Evolutionary conservation across 2,888 invertebrate species (phyloP).

Genomic region (Buathra laborator): DNA sequence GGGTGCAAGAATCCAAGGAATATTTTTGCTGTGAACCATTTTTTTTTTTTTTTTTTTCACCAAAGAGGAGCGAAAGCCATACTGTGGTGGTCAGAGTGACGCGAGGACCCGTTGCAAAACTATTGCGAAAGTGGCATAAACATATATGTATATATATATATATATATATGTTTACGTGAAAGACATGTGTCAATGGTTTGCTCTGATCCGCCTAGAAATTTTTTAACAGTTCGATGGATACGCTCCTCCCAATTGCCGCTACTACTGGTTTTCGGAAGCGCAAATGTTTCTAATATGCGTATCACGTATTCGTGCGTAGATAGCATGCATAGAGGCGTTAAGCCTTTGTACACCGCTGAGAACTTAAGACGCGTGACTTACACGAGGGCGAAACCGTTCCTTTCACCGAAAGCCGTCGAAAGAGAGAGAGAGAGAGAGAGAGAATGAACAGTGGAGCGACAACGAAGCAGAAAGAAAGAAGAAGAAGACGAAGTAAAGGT

Average conservation of each 20-base stretch:
- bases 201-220: conserved; percentile 36
- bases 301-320: conserved; percentile 56
- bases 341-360: conserved; percentile 51
- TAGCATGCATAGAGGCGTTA: not conserved
- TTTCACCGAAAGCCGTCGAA: conserved; percentile 64
- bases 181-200: conserved; percentile 22
- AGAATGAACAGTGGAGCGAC: not conserved
- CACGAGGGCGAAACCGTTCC: conserved; percentile 26
- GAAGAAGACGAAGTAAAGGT: conserved; percentile 54
- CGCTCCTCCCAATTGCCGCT: conserved; percentile 4
- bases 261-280: conserved; percentile 39
- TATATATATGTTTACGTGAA: not conserved
- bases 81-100: not conserved
- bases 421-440: conserved; percentile 11
- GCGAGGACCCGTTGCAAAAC: conserved; percentile 31
- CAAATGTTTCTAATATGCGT: conserved; percentile 58
- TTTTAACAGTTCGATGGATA: conserved; percentile 53
- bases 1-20: not conserved
- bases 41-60: conserved; percentile 1
- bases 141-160: not conserved
- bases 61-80: conserved; percentile 11
- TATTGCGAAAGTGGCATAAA: conserved; percentile 22
- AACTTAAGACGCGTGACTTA: conserved; percentile 57
- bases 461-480: conserved; percentile 16
- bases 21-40: not conserved